Conservation (phyloP, 2,888 invertebrate species). For the Eristalis intricaria region DNA sequence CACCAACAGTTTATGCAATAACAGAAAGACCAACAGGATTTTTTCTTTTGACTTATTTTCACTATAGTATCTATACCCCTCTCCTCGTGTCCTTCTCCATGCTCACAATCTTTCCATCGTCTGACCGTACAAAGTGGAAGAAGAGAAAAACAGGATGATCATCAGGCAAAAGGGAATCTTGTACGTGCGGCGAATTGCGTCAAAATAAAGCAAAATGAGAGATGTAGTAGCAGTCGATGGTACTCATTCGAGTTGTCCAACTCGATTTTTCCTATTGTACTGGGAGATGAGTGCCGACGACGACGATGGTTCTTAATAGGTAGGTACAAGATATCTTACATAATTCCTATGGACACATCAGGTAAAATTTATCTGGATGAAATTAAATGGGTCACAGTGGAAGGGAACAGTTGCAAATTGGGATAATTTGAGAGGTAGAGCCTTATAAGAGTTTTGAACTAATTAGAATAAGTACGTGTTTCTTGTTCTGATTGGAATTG, state of each 20-base stretch:
- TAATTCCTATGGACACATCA: conserved; percentile 1
- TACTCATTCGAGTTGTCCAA: conserved; percentile 43
- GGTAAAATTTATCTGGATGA: conserved; percentile 18
- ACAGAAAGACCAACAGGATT: conserved; percentile 14
- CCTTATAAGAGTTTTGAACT: conserved; percentile 4
- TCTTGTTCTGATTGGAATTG: conserved; percentile 19
- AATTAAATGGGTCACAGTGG: conserved; percentile 31
- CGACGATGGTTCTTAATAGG: background rate
- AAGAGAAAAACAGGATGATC: conserved; percentile 1
- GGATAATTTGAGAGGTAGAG: conserved; percentile 8
- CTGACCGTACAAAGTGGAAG: background rate
- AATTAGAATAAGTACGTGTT: conserved; percentile 10
- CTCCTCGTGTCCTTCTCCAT: background rate
- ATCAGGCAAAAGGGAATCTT: conserved; percentile 15
- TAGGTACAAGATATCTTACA: conserved; percentile 4
- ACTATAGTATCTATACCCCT: background rate
- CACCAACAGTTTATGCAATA: conserved; percentile 61
- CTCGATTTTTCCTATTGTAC: conserved; percentile 44
- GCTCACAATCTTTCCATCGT: background rate
- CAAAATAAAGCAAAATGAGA: conserved; percentile 1
- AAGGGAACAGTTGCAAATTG: conserved; percentile 24
- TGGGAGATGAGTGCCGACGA: background rate
- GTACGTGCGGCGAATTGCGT: conserved; percentile 36
- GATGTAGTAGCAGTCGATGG: conserved; percentile 26
- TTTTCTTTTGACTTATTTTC: background rate